Evolutionary conservation across 1,140 invertebrate genomes (phyloP), one percentile per base, ranked within the genome.

Genomic region (Hermetia illucens): DNA sequence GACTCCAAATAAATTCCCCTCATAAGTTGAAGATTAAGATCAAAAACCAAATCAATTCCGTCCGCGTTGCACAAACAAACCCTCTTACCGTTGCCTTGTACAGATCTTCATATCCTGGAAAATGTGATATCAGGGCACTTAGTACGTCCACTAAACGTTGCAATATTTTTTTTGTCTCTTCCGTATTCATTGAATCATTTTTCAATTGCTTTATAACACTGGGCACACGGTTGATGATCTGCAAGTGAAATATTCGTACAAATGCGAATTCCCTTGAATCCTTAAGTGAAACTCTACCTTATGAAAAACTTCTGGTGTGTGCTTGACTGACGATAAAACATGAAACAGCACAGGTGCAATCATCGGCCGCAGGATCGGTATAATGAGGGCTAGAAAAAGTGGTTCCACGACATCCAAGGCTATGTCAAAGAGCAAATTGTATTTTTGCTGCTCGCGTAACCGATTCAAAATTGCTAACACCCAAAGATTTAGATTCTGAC

Each of bases 391-490:
- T 1, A 31, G 33, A 30, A 66, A 63, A 22, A 72, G 47, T 29
- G 50, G 48, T 20, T 65, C 63, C 8, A 74, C 58, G 35, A 58
- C 64, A 12, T 55, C 55, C 27, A 69, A 40, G 3, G 69, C 62
- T 2, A 71, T 64, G 17, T 69, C 57, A 2, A 63, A 52, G 0
- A 73, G 46, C 18, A 72, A 63, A 12, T 53, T 47, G 39, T 58
- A 64, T 24, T 70, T 65, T 13, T 58, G 58, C 30, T 70, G 61
- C 1, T 58, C 54, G 21, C 69, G 62, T 19, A 74, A 55, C 0
- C 65, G 66, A 21, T 53, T 48, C 40, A 74, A 65, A 16, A 74
- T 61, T 2, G 63, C 59, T 36, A 70, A 55, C 3, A 74, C 66
- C 54, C 71, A 67, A 2, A 56, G 50, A 21, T 62, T 62, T 0